Base-by-base conservation (phyloP, 2,797 vertebrate species). In the Enteromius trimaculatus region DNA sequence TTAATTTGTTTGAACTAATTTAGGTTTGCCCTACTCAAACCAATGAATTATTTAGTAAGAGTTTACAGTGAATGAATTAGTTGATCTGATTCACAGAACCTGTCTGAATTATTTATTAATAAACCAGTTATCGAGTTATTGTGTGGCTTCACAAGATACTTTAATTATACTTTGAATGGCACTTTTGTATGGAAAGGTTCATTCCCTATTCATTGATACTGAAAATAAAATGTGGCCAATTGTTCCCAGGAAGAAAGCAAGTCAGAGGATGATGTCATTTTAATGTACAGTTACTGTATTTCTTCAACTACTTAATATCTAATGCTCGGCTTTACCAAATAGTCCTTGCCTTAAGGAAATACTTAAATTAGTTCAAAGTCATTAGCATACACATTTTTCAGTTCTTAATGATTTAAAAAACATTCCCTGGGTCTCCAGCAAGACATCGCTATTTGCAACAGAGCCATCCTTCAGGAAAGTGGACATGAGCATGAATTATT, bases 391-490 rank as follows among this genome's bases (percentile, higher is more conserved):
- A 82, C 6, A 60, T 51, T 53, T 60, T 51, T 23, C 44, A 82
- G 58, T 26, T 44, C 34, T 76, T 76, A 76, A 82, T 82, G 70
- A 82, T 64, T 82, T 71, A 65, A 75, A 81, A 81, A 81, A 75
- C 80, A 81, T 74, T 47, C 70, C 68, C 58, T 23, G 58, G 55
- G n/a, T 81, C 58, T 5, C 42, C 47, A 62, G 70, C 53, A 65
- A 74, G 60, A 75, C 70, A 66, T 29, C 19, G 3, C 34, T 34
- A 29, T n/a, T 51, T 51, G 23, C n/a, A 42, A 74, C 23, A 7
- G 44, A 42, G 39, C 21, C 11, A 26, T 79, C 62, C 62, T 51
- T 44, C 10, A 81, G 53, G 62, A 79, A 68, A n/a, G 26, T 66
- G 21, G 79, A 82, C 23, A 42, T 60, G 47, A 58, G 16, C 77